These are phyloP conservation scores for Oenanthe melanoleuca DNA, from an alignment of 2,113 vertebrate genomes.

Conservation along the genomic window DNA sequence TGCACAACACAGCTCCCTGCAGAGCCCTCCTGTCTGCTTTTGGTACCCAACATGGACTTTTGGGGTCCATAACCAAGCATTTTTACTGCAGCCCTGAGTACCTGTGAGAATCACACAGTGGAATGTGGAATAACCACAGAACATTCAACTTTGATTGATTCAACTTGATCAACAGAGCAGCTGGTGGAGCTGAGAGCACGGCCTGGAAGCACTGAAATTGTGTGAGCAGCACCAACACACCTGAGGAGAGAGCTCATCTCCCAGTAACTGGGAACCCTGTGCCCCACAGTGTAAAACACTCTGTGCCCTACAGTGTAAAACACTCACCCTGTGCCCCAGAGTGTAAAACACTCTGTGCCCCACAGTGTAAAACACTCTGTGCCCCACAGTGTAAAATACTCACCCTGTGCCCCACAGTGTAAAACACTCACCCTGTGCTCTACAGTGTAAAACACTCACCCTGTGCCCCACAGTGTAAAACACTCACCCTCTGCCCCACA, in stretches of 20 bases:
- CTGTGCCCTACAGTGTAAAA: too few relatives aligned
- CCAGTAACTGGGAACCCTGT: not conserved
- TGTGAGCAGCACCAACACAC: not conserved
- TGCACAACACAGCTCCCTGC: not conserved
- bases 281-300: not conserved
- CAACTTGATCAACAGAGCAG: not conserved
- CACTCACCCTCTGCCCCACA: not conserved
- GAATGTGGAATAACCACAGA: not conserved
- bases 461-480: not conserved
- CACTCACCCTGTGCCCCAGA: too few relatives aligned
- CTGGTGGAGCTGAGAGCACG: not conserved
- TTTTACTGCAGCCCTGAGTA: not conserved
- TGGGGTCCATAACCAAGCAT: not conserved
- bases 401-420: too few relatives aligned
- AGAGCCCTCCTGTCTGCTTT: not conserved
- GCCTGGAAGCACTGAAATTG: not conserved
- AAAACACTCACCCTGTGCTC: too few relatives aligned
- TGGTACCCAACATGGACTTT: not conserved
- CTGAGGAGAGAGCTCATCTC: not conserved
- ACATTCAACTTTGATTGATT: not conserved
- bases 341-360: too few relatives aligned
- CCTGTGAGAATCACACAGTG: accelerated
- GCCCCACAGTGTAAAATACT: too few relatives aligned
- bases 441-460: not conserved
- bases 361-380: too few relatives aligned